Evolutionary conservation across 2,113 vertebrate species (phyloP), one percentile per base, ranked within the genome.

Genomic region (Paracanthobrama guichenoti): DNA sequence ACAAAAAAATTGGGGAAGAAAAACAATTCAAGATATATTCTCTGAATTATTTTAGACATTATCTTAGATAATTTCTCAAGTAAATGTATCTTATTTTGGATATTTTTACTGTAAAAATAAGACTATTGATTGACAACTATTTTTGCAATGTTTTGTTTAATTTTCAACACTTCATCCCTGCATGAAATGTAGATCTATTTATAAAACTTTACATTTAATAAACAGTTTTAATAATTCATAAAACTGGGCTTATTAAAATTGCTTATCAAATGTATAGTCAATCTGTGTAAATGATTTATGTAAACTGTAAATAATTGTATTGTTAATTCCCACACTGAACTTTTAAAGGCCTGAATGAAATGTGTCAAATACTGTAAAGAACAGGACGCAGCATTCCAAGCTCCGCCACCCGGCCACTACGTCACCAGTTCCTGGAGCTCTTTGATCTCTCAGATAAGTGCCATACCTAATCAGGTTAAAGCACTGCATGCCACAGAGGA

Each of bases 401-500:
- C 46, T 60, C 67, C 59, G 50, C 81, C 81, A 84, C 88, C 92
- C 90, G 89, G 84, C 90, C 91, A 90, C 90, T 92, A 88, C 91
- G 81, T 91, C 92, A 91, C 81, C 81, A 55, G 88, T 91, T 89
- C 90, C 87, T 86, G 3, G 48, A 88, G 87, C 48, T 84, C 93
- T 94, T 94, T 94, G 93, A 94, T 94, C 93, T 94, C 86, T 84
- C 91, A 86, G 93, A 94, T 94, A 94, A 93, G 93, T 93, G 94
- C 93, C 92, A 91, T 94, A 94, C 94, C 93, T 94, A 95, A 94
- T 94, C 93, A 94, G 91, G 93, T 94, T 93, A 94, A 94, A 93
- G 91, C 91, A 93, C 92, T 83, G 55, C 93, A 92, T 91, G 91
- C 92, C 87, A 88, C 79, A 84, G 92, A 93, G 92, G 88, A 91